These are phyloP conservation scores for Daubentonia madagascariensis DNA, from an alignment of 2,113 vertebrate species.

Conservation along the genomic window DNA sequence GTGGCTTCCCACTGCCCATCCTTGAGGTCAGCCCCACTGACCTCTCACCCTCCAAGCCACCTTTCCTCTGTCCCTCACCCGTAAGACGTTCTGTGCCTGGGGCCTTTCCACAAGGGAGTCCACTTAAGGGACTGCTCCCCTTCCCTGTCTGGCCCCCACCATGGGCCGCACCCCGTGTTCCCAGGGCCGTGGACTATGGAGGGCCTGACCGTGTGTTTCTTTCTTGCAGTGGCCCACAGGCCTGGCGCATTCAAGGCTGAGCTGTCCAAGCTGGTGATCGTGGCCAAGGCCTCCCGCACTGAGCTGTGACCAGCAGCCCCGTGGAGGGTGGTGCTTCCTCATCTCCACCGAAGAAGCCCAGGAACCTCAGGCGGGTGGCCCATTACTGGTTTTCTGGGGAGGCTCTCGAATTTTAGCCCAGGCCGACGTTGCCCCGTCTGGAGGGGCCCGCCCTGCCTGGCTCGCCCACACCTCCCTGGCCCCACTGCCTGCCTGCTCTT, in stretches of 20 bases:
- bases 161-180: rapidly evolving
- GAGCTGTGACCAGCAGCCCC: conserved; percentile 87
- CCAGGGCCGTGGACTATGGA: background rate
- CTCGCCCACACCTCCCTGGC: background rate
- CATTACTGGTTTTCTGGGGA: background rate
- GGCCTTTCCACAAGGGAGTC: background rate
- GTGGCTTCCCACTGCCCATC: background rate
- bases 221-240: conserved; percentile 88
- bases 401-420: background rate
- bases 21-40: rapidly evolving
- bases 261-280: conserved; percentile 91
- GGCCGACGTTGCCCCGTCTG: background rate
- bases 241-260: conserved; percentile 93
- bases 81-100: background rate
- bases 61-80: background rate
- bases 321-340: rapidly evolving
- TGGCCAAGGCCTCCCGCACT: conserved; percentile 84
- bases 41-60: background rate
- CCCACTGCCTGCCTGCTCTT: background rate
- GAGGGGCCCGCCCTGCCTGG: background rate
- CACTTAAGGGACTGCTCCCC: background rate
- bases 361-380: background rate
- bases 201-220: background rate
- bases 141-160: background rate
- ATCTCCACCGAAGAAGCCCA: rapidly evolving